Conservation (phyloP, 2,113 vertebrate species). For the Oreochromis aureus region DNA sequence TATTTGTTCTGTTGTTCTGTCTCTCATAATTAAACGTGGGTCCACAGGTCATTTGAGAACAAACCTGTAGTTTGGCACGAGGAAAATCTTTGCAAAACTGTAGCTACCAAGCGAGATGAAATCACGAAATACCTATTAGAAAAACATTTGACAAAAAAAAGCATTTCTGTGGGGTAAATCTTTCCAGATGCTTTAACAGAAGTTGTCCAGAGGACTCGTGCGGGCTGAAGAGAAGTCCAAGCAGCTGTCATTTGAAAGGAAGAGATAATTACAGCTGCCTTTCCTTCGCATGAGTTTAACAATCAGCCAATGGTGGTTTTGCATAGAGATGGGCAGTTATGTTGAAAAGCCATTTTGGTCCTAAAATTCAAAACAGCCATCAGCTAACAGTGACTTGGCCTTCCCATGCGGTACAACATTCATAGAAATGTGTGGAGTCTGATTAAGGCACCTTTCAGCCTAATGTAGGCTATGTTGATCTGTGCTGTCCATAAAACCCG, state of each 20-base stretch:
- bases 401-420: background rate
- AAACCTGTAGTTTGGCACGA: background rate
- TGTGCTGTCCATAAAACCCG: background rate
- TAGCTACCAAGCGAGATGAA: background rate
- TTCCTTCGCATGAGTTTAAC: constrained; percentile 11
- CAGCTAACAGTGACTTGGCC: background rate
- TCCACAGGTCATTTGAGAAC: background rate
- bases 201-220: background rate
- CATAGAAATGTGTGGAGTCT: background rate
- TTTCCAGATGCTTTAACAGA: constrained; percentile 36
- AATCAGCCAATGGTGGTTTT: constrained; percentile 9
- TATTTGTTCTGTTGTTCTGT: background rate
- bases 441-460: background rate
- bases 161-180: constrained; percentile 8
- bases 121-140: constrained; percentile 4
- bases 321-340: background rate
- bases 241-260: constrained; percentile 19
- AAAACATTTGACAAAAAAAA: background rate
- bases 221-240: background rate
- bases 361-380: constrained; percentile 5
- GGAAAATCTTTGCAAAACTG: background rate
- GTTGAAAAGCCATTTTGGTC: background rate
- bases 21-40: background rate
- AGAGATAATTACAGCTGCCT: constrained; percentile 13
- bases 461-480: background rate